Base-by-base conservation (phyloP, 2,113 vertebrate genomes). In the Ciconia maguari region DNA sequence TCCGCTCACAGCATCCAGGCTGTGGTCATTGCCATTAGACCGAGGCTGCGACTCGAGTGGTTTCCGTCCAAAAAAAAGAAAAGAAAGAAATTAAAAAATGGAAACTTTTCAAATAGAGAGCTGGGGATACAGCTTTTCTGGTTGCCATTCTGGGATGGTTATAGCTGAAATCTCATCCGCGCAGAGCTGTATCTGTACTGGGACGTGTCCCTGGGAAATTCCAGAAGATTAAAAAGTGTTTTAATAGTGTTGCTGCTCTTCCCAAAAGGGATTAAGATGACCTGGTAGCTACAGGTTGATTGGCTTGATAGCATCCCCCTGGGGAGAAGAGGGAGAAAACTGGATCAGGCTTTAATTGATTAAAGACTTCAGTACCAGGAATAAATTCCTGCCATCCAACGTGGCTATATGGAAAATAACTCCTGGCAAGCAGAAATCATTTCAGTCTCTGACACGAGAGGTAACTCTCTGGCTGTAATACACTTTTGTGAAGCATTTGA, bases 281-380 rank as follows among this genome's bases (percentile, higher is more conserved):
- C 94, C 93, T 90, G 91, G 71, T 94, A 66, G 82, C 95, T 87
- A 93, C 95, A 97, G 97, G 93, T 96, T 91, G 94, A 89, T 94
- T 92, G 78, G 94, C 87, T 87, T 87, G 78, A 94, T 85, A 84
- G 58, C 66, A 60, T 85, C 54, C 21, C 80, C 26, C 34, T 4
- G 9, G 94, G 91, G 83, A 81, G 32, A 89, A 91, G 76, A 90
- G 34, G 32, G 54, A 92, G 89, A 95, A 90, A 66, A 24, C 62
- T 66, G 42, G 87, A 82, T 65, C 2, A 3, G 75, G 66, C 82
- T 86, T 66, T 61, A 87, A 93, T 51, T 75, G 96, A 97, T 96
- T 93, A 95, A 93, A 95, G 96, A 41, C 94, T 92, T 92, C 61
- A 87, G 65, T 84, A 79, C 57, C 52, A 71, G 85, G 82, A 94